Base-by-base conservation (phyloP, 2,888 invertebrate species). In the Timema podura region DNA sequence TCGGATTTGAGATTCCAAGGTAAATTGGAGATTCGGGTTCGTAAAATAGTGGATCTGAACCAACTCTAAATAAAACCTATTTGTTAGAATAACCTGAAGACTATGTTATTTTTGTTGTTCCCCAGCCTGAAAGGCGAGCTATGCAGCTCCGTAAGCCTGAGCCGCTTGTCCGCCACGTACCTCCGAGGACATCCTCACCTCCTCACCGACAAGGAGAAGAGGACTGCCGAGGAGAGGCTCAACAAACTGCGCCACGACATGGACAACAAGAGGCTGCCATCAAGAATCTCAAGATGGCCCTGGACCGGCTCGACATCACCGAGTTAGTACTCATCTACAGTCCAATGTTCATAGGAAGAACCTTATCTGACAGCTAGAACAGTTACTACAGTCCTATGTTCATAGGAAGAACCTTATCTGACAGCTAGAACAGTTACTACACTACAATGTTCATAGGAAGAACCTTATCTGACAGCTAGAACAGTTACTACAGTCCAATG, bases 281-380 rank as follows among this genome's bases (percentile, higher is more conserved):
- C 77, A 91, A 91, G 79, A 92, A 93, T 77, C 84, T 94, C 48
- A 89, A 92, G 79, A 85, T 90, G 74, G 88, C 92, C 0, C 84
- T 95, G 44, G 93, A 94, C 76, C 88, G 91, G 76, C 86, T 94
- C 11, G 93, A 94, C 78, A 92, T 93, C 64, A 93, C 93, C 47
- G 95, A 94, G 94, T 95, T 82, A 89, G 91, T 84, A 15, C 44
- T 30, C 67, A 5, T 7, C 64, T 16, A 30, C 30, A 30, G 30
- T 30, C 30, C 30, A 3, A 30, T 30, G 30, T 30, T 30, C 30
- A 3, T 30, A 30, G 30, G 30, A 30, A 30, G 30, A 30, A 30
- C 30, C 30, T 30, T 30, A 30, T 30, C 30, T 30, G 30, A 30
- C 30, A 30, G 30, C 30, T 30, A 30, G 30, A 30, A 30, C 30